These are phyloP conservation scores for Rugalucina vietnamica DNA, from an alignment of 2,888 invertebrate species.

Conservation along the genomic window DNA sequence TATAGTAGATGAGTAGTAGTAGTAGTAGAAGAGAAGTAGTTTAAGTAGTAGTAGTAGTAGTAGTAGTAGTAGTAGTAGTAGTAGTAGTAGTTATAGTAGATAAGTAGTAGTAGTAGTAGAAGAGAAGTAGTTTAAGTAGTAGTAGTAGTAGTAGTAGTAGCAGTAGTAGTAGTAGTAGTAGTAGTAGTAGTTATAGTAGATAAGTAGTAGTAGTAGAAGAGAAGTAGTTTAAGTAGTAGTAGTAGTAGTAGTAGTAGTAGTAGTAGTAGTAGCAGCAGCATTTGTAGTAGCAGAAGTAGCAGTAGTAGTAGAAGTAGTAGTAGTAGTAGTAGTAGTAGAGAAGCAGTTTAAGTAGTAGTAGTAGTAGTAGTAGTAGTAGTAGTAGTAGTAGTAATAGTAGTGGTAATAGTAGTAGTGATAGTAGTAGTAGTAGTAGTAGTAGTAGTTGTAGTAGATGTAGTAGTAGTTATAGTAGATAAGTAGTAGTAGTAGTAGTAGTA, in stretches of 20 bases:
- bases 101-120: slow-evolving; percentile 19
- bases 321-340: slow-evolving; percentile 4
- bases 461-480: not conserved
- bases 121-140: slow-evolving; percentile 18
- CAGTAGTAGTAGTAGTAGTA: slow-evolving; percentile 6
- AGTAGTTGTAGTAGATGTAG: not conserved
- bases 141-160: slow-evolving; percentile 5
- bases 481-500: slow-evolving; percentile 7
- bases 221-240: not conserved
- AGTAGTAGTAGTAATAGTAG: not conserved
- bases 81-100: slow-evolving; percentile 22
- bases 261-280: not conserved
- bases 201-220: not conserved
- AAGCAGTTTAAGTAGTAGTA: not conserved
- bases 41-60: slow-evolving; percentile 14
- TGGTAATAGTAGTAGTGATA: slow-evolving; percentile 1
- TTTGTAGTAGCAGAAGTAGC: slow-evolving; percentile 4
- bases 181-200: slow-evolving; percentile 16
- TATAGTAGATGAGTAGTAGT: not conserved
- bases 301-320: not conserved
- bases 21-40: not conserved
- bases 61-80: slow-evolving; percentile 25
- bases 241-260: not conserved
- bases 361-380: slow-evolving; percentile 15
- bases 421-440: slow-evolving; percentile 5